A percentile compares a stretch with the other conserved stretches of the same genome.
phyloP scores from a whole-genome alignment of 1,140 invertebrate species.

The Homarus americanus region DNA sequence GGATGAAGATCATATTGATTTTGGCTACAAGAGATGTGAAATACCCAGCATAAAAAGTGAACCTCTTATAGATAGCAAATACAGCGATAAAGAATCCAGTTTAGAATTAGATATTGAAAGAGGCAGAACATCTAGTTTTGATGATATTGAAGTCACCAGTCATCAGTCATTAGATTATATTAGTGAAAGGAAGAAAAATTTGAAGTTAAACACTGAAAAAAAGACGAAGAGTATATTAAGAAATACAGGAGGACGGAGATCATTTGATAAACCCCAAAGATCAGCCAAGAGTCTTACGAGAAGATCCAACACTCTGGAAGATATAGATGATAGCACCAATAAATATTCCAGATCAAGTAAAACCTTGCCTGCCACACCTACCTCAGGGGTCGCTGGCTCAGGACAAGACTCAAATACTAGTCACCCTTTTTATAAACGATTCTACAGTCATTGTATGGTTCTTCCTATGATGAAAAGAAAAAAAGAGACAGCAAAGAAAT shows the following conservation, averaged over 20 bases:
- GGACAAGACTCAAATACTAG: not conserved
- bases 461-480: constrained; percentile 44
- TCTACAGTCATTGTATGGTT: constrained; percentile 65
- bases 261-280: constrained; percentile 59
- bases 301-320: constrained; percentile 44
- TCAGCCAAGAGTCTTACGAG: not conserved
- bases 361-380: constrained; percentile 51
- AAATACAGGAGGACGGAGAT: constrained; percentile 41
- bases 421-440: constrained; percentile 54
- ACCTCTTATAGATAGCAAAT: constrained; percentile 29
- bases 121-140: constrained; percentile 21
- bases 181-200: constrained; percentile 23
- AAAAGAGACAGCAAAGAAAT: constrained; percentile 11
- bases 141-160: constrained; percentile 7
- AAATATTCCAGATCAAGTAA: constrained; percentile 29
- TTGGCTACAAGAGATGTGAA: constrained; percentile 16
- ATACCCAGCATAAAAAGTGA: constrained; percentile 51
- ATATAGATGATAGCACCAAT: constrained; percentile 21
- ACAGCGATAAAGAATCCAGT: constrained; percentile 29
- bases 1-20: constrained; percentile 21
- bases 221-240: constrained; percentile 36
- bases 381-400: not conserved
- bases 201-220: constrained; percentile 16
- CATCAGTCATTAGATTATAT: constrained; percentile 23
- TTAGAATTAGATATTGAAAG: not conserved